Percentiles rank a stretch among this genome's conserved stretches.
Evolutionary conservation across 2,888 invertebrate genomes (phyloP).

Genomic region (Candidula unifasciata): DNA sequence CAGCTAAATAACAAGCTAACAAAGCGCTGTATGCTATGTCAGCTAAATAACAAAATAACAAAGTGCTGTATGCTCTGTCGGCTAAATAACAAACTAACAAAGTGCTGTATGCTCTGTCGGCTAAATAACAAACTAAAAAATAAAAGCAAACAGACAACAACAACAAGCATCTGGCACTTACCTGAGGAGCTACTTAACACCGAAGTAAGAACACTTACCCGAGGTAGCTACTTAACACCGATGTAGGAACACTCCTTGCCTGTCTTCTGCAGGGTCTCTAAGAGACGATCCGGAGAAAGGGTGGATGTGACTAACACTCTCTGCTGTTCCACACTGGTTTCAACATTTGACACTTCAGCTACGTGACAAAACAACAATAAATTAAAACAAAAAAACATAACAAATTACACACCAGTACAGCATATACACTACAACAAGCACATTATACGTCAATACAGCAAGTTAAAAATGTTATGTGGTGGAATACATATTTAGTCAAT

Average conservation of each 20-base stretch:
- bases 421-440: no score
- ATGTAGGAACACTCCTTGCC: conserved; percentile 73
- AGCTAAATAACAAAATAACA: no score
- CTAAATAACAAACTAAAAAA: no score
- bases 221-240: conserved; percentile 49
- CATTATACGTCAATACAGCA: no score
- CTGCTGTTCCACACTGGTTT: conserved; percentile 75
- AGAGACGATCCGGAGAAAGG: conserved; percentile 72
- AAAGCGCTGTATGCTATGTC: no score
- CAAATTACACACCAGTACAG: not conserved
- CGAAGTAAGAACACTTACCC: not conserved
- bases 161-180: not conserved
- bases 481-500: no score
- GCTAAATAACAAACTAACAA: no score
- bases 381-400: not conserved
- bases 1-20: no score
- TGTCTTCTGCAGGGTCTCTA: conserved; percentile 78
- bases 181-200: not conserved
- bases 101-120: no score
- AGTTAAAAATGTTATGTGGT: no score
- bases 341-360: conserved; percentile 61
- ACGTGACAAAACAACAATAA: not conserved
- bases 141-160: no score
- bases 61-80: no score
- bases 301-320: conserved; percentile 77